Evolutionary conservation across 2,797 vertebrate species (phyloP).

Genomic region (Leucoraja ocellata): DNA sequence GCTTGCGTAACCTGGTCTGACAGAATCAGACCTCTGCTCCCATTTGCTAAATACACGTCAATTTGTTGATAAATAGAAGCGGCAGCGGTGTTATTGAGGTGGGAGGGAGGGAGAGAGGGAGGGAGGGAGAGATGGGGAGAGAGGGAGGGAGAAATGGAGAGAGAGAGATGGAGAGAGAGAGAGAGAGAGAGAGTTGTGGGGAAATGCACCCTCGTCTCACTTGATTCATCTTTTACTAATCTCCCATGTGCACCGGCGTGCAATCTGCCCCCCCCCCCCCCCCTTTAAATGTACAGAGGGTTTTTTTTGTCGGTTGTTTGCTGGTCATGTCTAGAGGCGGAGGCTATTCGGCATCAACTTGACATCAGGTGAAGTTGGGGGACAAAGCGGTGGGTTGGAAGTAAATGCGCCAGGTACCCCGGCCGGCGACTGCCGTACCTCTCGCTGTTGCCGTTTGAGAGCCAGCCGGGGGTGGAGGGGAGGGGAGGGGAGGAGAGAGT

Average conservation of each 20-base stretch:
- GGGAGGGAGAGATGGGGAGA: background rate
- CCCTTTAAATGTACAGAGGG: background rate
- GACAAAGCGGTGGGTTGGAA: background rate
- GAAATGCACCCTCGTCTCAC: background rate
- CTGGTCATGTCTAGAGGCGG: background rate
- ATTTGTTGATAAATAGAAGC: slow-evolving; percentile 51
- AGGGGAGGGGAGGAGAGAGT: background rate
- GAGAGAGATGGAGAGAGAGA: too few relatives aligned
- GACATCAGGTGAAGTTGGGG: background rate
- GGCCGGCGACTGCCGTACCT: background rate
- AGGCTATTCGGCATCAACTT: background rate
- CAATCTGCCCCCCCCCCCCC: too few relatives aligned
- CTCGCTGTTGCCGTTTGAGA: background rate
- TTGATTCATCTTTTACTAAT: background rate
- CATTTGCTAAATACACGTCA: slow-evolving; percentile 56
- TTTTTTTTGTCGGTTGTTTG: background rate
- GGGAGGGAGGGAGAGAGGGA: background rate
- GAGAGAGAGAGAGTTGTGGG: too few relatives aligned
- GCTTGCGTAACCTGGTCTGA: slow-evolving; percentile 56
- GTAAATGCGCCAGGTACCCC: background rate
- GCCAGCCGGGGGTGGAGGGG: too few relatives aligned
- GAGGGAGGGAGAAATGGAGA: too few relatives aligned
- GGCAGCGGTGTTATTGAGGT: slow-evolving; percentile 42
- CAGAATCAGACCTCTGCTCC: slow-evolving; percentile 56
- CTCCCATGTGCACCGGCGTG: background rate